Evolutionary conservation across 1,140 invertebrate genomes (phyloP), one percentile per base, ranked within the genome.

Genomic region (Dendroctonus ponderosae): DNA sequence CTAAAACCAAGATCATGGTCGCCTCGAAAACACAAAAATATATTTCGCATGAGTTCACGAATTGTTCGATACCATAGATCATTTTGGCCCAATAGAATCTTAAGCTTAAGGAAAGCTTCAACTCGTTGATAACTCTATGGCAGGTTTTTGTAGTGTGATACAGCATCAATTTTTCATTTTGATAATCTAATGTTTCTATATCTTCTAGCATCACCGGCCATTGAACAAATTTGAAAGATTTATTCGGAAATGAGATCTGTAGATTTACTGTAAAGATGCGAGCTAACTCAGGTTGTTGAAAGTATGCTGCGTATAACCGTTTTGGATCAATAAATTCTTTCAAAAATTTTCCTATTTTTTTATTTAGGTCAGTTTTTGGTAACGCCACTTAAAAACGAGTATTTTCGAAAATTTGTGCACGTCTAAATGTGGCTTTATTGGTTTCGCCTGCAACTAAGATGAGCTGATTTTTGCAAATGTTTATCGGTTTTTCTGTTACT

Each of bases 81-180:
- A 73, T 67, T 43, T 70, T 62, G 7, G 69, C 51, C 71, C 64
- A 72, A 57, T 69, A 71, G 41, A 54, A 68, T 26, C 51, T 66
- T 46, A n/a, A 56, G 8, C 39, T 66, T 44, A 71, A 43, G 6
- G 68, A 43, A 14, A 52, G n/a, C 15, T 66, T 62, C 41, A 62
- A 70, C 62, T 67, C 64, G 37, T 62, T 72, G 0, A 74, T 72
- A 4, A 67, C 66, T 65, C 66, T 62, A 52, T 72, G 71, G 11
- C 63, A 67, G 3, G 70, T 71, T 58, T 73, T 73, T 5, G 61
- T 61, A 42, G 62, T 67, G 46, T 73, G 68, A 43, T 68, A 59
- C 12, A 64, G 62, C 59, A 69, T 48, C n/a, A 74, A 42, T 50
- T 68, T 71, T 60, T 61, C 42, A 40, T 57, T 39, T 67, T 72